These are phyloP conservation scores for Sminthurides bifidus DNA, from an alignment of 1,140 invertebrate species.

Conservation along the genomic window DNA sequence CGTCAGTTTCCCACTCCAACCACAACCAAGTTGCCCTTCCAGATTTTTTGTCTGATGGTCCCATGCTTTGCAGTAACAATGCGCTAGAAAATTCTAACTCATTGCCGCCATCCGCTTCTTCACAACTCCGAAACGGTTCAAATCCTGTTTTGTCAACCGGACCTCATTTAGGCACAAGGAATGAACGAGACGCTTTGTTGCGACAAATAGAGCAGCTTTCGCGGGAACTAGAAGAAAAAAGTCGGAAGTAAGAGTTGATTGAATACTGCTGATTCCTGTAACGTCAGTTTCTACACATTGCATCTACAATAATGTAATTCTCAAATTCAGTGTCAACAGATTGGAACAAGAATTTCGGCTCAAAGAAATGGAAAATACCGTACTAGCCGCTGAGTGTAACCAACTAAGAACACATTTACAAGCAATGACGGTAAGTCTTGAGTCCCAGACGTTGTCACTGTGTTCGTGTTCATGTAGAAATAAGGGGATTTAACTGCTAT, in stretches of 20 bases:
- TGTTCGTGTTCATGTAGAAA: not conserved
- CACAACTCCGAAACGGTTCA: not conserved
- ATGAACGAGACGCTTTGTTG: not conserved
- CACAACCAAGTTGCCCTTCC: constrained; percentile 41
- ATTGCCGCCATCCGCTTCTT: not conserved
- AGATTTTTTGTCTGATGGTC: constrained; percentile 59
- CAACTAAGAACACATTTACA: too few species aligned
- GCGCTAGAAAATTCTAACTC: not conserved
- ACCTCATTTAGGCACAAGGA: not conserved
- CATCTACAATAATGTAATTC: too few species aligned
- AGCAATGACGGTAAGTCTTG: too few species aligned
- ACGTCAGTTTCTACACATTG: too few species aligned
- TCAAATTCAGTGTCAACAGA: constrained; percentile 13
- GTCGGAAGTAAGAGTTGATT: constrained; percentile 10
- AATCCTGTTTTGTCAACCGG: not conserved
- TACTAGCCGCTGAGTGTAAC: too few species aligned
- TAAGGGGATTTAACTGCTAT: not conserved
- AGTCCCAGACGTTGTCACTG: too few species aligned
- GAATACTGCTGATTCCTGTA: too few species aligned
- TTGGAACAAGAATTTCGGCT: constrained; percentile 19
- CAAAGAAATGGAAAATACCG: too few species aligned
- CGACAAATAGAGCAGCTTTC: constrained; percentile 15
- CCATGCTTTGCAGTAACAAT: constrained; percentile 40
- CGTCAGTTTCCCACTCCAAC: constrained; percentile 16
- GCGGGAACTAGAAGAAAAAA: constrained; percentile 13